Conservation (phyloP, 2,797 vertebrate genomes). For the Gila robusta region DNA sequence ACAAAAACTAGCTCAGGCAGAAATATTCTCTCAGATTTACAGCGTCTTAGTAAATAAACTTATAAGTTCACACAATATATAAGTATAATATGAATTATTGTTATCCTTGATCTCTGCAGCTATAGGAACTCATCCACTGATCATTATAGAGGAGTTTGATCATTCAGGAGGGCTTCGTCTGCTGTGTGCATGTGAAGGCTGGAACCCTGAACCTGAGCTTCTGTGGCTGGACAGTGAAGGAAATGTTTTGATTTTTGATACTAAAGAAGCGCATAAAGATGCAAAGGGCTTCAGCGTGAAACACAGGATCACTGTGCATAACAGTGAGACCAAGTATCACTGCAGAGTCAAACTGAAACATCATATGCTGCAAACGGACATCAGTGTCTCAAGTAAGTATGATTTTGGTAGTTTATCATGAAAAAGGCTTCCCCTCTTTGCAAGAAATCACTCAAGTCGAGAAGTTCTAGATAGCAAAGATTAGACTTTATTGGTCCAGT, state of each 20-base stretch:
- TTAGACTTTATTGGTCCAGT: background rate
- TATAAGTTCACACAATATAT: background rate
- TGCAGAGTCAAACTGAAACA: conserved; percentile 23
- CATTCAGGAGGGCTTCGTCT: conserved; percentile 34
- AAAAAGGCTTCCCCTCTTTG: background rate
- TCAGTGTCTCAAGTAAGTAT: conserved; percentile 26
- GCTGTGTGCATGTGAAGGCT: conserved; percentile 40
- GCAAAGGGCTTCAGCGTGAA: background rate
- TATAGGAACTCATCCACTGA: conserved; percentile 34
- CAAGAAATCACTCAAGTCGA: background rate
- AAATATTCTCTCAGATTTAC: background rate
- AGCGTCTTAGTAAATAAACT: background rate
- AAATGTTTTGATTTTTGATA: background rate
- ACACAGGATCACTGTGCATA: conserved; percentile 5
- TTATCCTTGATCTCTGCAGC: conserved; percentile 13
- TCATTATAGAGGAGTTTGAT: conserved; percentile 29
- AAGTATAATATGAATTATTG: background rate
- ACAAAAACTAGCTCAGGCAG: background rate
- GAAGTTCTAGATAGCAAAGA: background rate
- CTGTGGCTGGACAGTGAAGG: conserved; percentile 40
- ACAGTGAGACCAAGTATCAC: conserved; percentile 10
- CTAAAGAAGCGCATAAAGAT: background rate
- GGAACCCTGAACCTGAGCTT: conserved; percentile 53
- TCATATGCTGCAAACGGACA: conserved; percentile 18
- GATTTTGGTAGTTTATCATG: background rate